Conservation (phyloP, 2,113 vertebrate genomes). For the Mobula birostris region DNA sequence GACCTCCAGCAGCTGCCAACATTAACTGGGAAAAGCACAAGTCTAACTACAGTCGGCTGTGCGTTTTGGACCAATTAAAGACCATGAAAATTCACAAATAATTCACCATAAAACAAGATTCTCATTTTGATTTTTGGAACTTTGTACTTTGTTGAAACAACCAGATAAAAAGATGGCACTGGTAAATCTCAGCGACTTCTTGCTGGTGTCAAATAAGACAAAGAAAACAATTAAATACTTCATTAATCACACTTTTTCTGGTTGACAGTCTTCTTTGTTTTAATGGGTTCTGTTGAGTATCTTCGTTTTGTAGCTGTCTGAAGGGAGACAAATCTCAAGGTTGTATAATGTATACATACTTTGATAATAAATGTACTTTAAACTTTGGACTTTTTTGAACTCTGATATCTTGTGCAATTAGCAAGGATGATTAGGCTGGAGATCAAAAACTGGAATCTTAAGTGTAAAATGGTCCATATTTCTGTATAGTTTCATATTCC, state of each 20-base stretch:
- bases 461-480: neutral
- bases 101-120: neutral
- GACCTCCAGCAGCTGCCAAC: neutral
- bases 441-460: conserved; percentile 1
- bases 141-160: neutral
- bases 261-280: no score
- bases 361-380: no score
- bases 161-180: no score
- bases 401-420: neutral
- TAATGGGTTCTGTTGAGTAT: no score
- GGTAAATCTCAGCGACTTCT: no score
- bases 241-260: no score
- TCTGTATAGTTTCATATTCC: neutral
- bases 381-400: neutral
- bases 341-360: no score
- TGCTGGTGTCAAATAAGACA: no score
- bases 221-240: no score
- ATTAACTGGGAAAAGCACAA: neutral
- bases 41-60: neutral
- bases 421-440: neutral
- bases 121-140: neutral
- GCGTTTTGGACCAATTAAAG: neutral
- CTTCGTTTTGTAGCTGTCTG: no score
- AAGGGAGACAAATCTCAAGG: no score
- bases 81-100: neutral